phyloP scores from a whole-genome alignment of 2,888 invertebrate species.

The Esperia sulphurella region DNA sequence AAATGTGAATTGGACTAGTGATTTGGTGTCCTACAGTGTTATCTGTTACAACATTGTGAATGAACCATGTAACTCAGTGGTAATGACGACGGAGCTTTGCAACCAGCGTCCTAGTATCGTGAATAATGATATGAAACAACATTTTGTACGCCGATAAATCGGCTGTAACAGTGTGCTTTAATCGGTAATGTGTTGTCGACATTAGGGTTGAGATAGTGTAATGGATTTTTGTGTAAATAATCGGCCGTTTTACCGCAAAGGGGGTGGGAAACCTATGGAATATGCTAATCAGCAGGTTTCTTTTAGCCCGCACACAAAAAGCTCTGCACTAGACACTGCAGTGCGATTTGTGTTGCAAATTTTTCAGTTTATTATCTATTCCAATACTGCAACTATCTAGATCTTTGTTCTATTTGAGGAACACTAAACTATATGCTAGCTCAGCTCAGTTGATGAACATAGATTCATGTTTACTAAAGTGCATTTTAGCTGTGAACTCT shows the following conservation, averaged over 20 bases:
- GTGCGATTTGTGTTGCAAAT: constrained; percentile 78
- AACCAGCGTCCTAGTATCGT: constrained; percentile 45
- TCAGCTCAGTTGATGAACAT: too few species aligned
- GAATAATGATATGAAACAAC: constrained; percentile 69
- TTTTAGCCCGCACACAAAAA: constrained; percentile 73
- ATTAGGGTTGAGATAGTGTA: constrained; percentile 36
- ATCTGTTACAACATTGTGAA: constrained; percentile 23
- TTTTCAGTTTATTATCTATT: constrained; percentile 26
- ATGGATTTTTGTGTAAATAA: constrained; percentile 25
- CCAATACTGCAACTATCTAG: neutral
- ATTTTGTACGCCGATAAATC: constrained; percentile 67
- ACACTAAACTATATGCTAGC: too few species aligned
- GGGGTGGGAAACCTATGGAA: constrained; percentile 57
- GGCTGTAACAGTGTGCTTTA: constrained; percentile 58
- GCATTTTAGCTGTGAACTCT: too few species aligned
- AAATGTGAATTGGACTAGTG: constrained; percentile 37
- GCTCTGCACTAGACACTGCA: constrained; percentile 77
- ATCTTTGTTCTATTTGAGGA: neutral
- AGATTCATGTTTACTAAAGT: too few species aligned
- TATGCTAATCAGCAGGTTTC: constrained; percentile 74
- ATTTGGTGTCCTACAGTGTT: constrained; percentile 28
- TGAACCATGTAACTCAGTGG: constrained; percentile 26
- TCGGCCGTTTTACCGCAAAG: constrained; percentile 35
- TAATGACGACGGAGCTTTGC: constrained; percentile 38
- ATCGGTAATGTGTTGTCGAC: constrained; percentile 61